These are phyloP conservation scores for Meteorus cinctellus DNA, from an alignment of 2,888 invertebrate genomes.

Conservation along the genomic window DNA sequence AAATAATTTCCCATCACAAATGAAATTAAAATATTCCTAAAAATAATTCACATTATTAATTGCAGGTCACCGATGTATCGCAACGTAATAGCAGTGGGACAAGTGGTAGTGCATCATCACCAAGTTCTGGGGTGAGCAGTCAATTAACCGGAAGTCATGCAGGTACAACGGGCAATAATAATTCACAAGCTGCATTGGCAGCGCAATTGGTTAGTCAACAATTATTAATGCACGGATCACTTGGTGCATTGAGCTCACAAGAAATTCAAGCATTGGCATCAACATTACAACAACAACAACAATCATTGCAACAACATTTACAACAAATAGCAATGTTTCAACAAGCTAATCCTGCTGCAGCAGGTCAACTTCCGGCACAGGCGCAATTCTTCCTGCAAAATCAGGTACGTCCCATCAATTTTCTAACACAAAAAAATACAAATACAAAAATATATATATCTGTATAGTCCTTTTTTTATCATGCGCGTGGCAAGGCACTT, in stretches of 20 bases:
- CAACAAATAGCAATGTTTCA: slow-evolving; percentile 81
- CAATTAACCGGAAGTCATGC: slow-evolving; percentile 71
- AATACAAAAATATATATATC: background rate
- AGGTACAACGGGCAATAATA: slow-evolving; percentile 59
- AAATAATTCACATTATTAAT: too few species aligned
- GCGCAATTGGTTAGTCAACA: slow-evolving; percentile 72
- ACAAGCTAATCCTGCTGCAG: slow-evolving; percentile 75
- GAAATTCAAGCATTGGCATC: slow-evolving; percentile 75
- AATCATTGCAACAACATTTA: slow-evolving; percentile 78
- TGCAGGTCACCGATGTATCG: slow-evolving; percentile 74
- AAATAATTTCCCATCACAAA: too few species aligned
- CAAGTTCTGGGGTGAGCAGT: slow-evolving; percentile 74
- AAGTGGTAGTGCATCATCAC: slow-evolving; percentile 73
- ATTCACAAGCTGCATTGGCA: slow-evolving; percentile 69
- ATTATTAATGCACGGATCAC: slow-evolving; percentile 70
- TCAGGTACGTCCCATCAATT: slow-evolving; percentile 75
- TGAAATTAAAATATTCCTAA: too few species aligned
- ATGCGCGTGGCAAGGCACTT: slow-evolving; percentile 15
- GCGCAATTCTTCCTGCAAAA: slow-evolving; percentile 86
- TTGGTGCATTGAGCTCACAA: slow-evolving; percentile 66
- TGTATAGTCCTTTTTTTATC: background rate
- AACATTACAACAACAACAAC: slow-evolving; percentile 79
- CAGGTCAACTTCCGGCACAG: slow-evolving; percentile 76
- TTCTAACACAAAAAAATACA: slow-evolving; percentile 8
- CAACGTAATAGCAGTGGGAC: slow-evolving; percentile 73